These are phyloP conservation scores for Rhynchomys soricoides DNA, from an alignment of 2,113 vertebrate genomes.

Conservation along the genomic window DNA sequence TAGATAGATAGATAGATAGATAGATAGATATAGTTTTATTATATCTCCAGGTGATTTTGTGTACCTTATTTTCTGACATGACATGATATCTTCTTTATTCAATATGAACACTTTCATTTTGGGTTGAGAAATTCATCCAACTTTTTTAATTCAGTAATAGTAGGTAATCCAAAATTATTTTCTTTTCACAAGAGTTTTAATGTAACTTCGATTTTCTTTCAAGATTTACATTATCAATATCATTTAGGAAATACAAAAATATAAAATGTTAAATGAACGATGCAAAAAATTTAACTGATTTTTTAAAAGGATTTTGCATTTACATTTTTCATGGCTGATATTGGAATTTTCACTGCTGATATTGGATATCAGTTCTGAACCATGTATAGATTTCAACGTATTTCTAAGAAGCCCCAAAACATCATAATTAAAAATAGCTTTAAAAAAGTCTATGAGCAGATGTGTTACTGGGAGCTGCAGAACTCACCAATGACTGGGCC, in stretches of 20 bases:
- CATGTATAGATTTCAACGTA: not conserved
- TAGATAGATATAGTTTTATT: not conserved
- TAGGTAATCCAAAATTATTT: not conserved
- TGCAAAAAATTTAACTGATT: not conserved
- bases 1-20: not conserved
- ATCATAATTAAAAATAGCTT: not conserved
- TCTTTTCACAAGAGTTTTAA: not conserved
- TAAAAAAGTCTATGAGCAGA: not conserved
- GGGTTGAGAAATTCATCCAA: not conserved
- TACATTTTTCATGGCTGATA: not conserved
- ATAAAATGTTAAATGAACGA: constrained; percentile 13
- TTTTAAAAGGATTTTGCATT: not conserved
- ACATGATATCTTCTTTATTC: constrained; percentile 7
- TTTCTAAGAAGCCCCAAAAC: constrained; percentile 25
- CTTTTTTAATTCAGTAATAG: constrained; percentile 17
- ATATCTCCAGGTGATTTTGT: not conserved
- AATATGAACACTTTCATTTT: not conserved
- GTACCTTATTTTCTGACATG: not conserved
- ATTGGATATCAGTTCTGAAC: not conserved
- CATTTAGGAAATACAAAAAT: constrained; percentile 19
- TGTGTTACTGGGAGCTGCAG: not conserved
- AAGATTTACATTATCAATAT: not conserved
- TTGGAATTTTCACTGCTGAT: not conserved
- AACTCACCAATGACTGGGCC: not conserved
- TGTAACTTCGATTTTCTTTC: constrained; percentile 38